phyloP scores from a whole-genome alignment of 2,888 invertebrate species.

The Oithona nana region DNA sequence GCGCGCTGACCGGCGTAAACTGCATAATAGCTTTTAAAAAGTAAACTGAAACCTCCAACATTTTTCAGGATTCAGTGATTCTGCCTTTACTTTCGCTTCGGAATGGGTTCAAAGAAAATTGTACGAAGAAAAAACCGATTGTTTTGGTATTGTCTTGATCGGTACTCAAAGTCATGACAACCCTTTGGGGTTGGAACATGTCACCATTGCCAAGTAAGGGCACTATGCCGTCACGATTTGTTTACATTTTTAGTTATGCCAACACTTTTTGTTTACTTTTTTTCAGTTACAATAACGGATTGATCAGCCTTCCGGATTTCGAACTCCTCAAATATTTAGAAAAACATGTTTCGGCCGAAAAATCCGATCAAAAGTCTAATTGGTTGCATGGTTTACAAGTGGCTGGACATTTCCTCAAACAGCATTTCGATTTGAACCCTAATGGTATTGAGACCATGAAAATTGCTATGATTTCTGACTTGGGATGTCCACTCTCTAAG shows the following conservation, averaged over 20 bases:
- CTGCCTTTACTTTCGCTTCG: not conserved
- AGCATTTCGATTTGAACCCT: too few relatives aligned
- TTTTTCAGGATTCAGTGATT: not conserved
- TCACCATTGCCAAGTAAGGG: not conserved
- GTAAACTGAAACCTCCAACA: not conserved
- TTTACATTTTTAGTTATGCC: too few relatives aligned
- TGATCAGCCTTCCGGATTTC: not conserved
- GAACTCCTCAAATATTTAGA: not conserved
- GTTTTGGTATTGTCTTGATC: slow-evolving; percentile 6
- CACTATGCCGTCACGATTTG: not conserved
- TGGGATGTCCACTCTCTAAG: slow-evolving; percentile 6
- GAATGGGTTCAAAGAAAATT: slow-evolving; percentile 1
- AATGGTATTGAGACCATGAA: too few relatives aligned
- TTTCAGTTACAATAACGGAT: not conserved
- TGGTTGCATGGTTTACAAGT: slow-evolving; percentile 9
- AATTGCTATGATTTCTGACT: slow-evolving; percentile 5
- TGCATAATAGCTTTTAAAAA: too few relatives aligned
- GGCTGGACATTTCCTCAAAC: slow-evolving; percentile 3
- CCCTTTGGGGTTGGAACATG: not conserved
- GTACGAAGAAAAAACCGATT: slow-evolving; percentile 3
- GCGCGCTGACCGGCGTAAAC: too few relatives aligned
- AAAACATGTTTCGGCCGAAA: not conserved
- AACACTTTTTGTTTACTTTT: too few relatives aligned
- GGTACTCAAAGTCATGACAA: not conserved
- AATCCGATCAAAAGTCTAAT: not conserved